Evolutionary conservation across 2,888 invertebrate species (phyloP), one percentile per base, ranked within the genome.

Genomic region (Sturmia bella): DNA sequence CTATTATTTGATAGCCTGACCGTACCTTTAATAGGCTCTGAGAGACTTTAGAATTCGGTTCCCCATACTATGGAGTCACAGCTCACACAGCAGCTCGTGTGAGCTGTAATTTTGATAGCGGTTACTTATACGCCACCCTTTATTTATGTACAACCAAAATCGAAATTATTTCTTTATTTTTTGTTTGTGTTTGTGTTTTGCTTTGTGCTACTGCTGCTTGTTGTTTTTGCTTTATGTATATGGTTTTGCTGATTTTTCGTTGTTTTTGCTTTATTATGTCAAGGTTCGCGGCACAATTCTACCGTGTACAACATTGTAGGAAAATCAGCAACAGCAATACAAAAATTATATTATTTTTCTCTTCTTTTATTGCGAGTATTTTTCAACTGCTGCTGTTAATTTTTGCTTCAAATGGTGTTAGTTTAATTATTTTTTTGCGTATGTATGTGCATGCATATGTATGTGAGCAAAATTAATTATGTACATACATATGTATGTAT

Each of bases 261-360:
- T 63, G 59, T 57, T 82, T 76, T 80, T 73, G 73, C 48, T 87
- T 85, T 87, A 87, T 86, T 88, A 86, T 88, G 88, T 88, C 88
- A 88, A 88, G 88, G 88, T 88, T 88, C 87, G 89, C 86, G 87
- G 87, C 88, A 88, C 87, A 88, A 87, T 86, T 85, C 82, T 85
- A 80, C 78, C 82, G 78, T 69, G 69, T 76, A 74, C 78, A 77
- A 69, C 59, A 70, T 59, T 69, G 74, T 78, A 59, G 59, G 43
- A 64, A 72, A 72, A 63, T 21, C 19, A 70, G 27, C 57, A 70
- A 41, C 43, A 59, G 15, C 32, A 72, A 39, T 32, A 59, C 24
- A 52, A 64, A 45, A 73, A 45, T 15, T 13, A 41, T 43, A 69
- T 54, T 39, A 59, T 59, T 61, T 39, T 61, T 69, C 12, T 50